Conservation (phyloP, 2,797 vertebrate species). For the Ceyx erithaca region DNA sequence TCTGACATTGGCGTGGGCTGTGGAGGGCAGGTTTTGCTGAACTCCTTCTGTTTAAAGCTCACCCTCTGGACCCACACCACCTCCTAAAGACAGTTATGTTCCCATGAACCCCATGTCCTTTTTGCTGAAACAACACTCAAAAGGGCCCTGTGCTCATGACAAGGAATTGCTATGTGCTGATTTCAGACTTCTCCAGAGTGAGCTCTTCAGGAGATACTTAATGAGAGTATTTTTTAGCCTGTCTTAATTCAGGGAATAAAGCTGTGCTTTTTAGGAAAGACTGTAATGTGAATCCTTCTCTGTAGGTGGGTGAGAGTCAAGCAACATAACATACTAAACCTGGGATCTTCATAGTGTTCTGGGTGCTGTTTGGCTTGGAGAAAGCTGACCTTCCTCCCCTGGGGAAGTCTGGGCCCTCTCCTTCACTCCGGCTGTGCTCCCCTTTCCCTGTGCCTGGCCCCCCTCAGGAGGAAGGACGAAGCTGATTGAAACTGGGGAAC, state of each 20-base stretch:
- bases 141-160: not conserved
- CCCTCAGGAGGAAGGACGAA: not conserved
- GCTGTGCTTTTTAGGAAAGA: not conserved
- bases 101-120: rapidly evolving
- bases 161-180: not conserved
- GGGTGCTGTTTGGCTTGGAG: not conserved
- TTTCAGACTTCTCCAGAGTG: rapidly evolving
- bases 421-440: not conserved
- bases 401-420: not conserved
- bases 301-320: not conserved
- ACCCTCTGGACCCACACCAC: not conserved
- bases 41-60: not conserved
- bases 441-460: not conserved
- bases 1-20: rapidly evolving
- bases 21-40: not conserved
- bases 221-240: not conserved
- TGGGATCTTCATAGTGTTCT: not conserved
- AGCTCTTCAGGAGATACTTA: not conserved
- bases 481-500: not conserved
- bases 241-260: not conserved
- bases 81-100: not conserved
- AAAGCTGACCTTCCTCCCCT: not conserved
- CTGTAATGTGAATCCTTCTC: not conserved
- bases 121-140: not conserved
- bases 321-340: not conserved